A percentile compares a stretch with the other conserved stretches of the same genome.
phyloP scores from a whole-genome alignment of 2,113 vertebrate species.

The Chascanopsetta lugubris region DNA sequence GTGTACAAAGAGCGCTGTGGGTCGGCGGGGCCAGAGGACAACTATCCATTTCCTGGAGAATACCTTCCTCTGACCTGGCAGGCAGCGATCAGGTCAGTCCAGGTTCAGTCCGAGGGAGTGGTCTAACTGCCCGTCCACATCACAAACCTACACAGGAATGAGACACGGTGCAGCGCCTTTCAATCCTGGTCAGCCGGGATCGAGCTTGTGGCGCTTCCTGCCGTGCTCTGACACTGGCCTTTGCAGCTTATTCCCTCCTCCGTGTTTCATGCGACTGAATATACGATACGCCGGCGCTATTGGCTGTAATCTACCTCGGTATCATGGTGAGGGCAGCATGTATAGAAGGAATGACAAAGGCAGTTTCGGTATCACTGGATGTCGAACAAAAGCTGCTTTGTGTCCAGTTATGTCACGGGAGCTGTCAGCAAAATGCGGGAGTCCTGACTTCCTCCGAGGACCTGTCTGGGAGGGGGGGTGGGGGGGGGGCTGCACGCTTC shows the following conservation, averaged over 20 bases:
- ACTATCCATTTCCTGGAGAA: conserved; percentile 61
- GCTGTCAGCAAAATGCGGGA: conserved; percentile 30
- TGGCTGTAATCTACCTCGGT: conserved; percentile 48
- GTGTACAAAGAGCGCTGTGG: conserved; percentile 42
- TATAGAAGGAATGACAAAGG: conserved; percentile 57
- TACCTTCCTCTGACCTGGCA: conserved; percentile 44
- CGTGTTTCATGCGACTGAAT: conserved; percentile 35
- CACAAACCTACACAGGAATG: conserved; percentile 41
- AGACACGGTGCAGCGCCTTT: conserved; percentile 7
- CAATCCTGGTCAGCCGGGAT: conserved; percentile 18
- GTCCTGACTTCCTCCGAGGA: conserved; percentile 42
- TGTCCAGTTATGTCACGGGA: conserved; percentile 57
- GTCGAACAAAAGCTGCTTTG: conserved; percentile 65
- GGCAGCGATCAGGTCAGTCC: conserved; percentile 61
- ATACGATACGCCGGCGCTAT: conserved; percentile 24
- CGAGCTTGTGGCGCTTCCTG: conserved; percentile 9
- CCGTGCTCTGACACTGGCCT: conserved; percentile 26
- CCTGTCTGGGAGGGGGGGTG: conserved; percentile 10
- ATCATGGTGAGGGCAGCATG: conserved; percentile 34
- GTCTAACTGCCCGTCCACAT: conserved; percentile 30
- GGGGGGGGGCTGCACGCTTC: conserved; percentile 27
- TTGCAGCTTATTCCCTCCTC: conserved; percentile 27
- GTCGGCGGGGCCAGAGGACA: conserved; percentile 60
- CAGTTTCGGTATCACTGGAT: conserved; percentile 60
- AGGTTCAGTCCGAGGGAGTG: conserved; percentile 59